Conservation (phyloP, 2,113 vertebrate genomes). For the Polypterus senegalus region DNA sequence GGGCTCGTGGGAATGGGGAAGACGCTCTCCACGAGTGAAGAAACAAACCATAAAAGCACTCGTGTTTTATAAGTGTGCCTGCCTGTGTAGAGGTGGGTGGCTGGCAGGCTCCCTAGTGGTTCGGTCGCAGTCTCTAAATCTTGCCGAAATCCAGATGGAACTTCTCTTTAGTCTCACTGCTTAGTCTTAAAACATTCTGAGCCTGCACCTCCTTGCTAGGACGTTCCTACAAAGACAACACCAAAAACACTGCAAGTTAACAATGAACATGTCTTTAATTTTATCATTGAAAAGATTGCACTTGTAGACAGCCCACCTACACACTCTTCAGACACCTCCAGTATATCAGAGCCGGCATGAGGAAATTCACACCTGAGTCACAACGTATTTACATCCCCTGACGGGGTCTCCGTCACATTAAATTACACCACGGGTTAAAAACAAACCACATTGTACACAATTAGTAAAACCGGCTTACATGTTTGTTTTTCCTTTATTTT, state of each 20-base stretch:
- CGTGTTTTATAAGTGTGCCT: no score
- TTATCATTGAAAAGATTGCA: slow-evolving; percentile 37
- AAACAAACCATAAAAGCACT: no score
- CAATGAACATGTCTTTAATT: slow-evolving; percentile 15
- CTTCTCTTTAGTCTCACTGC: background rate
- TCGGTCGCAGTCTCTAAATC: slow-evolving; percentile 2
- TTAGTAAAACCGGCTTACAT: slow-evolving; percentile 60
- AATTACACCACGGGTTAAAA: slow-evolving; percentile 33
- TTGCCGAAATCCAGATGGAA: background rate
- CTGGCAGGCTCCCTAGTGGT: background rate
- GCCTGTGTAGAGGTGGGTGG: no score
- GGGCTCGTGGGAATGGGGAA: no score
- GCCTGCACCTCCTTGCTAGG: background rate
- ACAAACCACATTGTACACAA: slow-evolving; percentile 37
- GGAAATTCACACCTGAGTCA: slow-evolving; percentile 52
- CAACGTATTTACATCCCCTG: slow-evolving; percentile 31
- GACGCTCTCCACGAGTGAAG: no score
- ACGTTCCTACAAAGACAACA: background rate
- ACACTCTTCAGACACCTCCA: slow-evolving; percentile 29
- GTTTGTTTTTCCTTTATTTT: slow-evolving; percentile 2
- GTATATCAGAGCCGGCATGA: slow-evolving; percentile 54
- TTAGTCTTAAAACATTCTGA: background rate
- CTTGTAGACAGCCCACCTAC: slow-evolving; percentile 25
- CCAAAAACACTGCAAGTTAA: background rate
- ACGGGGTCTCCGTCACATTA: slow-evolving; percentile 41